Evolutionary conservation across 1,140 invertebrate species (phyloP).

Genomic region (Armadillidium nasatum): DNA sequence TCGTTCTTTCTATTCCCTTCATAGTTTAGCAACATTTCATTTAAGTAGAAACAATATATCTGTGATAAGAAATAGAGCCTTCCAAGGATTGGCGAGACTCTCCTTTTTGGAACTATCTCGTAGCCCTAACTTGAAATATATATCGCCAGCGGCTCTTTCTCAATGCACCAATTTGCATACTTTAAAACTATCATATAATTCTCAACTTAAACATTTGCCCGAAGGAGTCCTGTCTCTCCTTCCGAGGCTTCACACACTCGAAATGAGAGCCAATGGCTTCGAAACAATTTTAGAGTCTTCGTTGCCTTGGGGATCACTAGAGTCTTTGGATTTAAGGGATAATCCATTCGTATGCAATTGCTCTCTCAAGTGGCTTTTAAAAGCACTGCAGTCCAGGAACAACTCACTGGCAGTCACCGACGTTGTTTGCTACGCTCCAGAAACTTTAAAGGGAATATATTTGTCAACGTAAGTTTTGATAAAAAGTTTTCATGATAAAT

Average conservation of each 20-base stretch:
- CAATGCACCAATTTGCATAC: conserved; percentile 53
- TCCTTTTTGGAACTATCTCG: conserved; percentile 36
- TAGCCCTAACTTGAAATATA: conserved; percentile 27
- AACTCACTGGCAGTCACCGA: conserved; percentile 13
- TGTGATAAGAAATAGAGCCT: conserved; percentile 25
- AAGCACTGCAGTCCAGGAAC: neutral
- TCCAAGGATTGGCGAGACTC: conserved; percentile 28
- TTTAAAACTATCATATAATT: conserved; percentile 64
- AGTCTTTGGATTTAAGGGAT: conserved; percentile 1
- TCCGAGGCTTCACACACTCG: conserved; percentile 14
- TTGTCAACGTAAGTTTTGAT: conserved; percentile 6
- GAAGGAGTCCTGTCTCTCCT: neutral
- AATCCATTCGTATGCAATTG: conserved; percentile 18
- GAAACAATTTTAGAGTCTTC: neutral
- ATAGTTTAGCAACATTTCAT: conserved; percentile 27
- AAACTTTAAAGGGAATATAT: conserved; percentile 4
- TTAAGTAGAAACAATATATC: conserved; percentile 39
- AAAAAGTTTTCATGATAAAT: too few species aligned
- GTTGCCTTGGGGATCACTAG: conserved; percentile 8
- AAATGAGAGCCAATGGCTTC: conserved; percentile 8
- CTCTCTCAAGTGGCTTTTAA: conserved; percentile 10
- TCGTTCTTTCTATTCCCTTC: conserved; percentile 26
- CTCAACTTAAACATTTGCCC: conserved; percentile 12
- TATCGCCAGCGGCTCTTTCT: conserved; percentile 30
- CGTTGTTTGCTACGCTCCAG: neutral